Percentiles rank a stretch among this genome's conserved stretches.
Conservation (phyloP, 2,797 vertebrate species). For the Pterois miles region DNA sequence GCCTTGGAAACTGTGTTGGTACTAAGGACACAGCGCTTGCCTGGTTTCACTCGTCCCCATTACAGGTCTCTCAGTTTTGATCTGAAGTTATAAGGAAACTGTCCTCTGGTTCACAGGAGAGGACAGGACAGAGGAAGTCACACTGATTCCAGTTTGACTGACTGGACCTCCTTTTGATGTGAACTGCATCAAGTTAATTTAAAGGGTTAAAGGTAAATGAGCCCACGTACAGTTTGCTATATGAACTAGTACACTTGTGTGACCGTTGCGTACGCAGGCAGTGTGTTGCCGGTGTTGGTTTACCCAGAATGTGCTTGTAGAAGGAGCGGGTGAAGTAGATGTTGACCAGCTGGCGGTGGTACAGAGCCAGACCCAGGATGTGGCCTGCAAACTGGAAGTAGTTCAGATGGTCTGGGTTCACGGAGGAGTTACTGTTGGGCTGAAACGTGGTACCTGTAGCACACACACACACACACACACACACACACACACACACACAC, state of each 20-base stretch:
- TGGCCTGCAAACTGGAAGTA: constrained; percentile 98
- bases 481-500: not conserved
- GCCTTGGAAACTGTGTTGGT: not conserved
- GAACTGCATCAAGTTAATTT: not conserved
- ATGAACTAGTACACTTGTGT: not conserved
- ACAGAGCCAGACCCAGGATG: constrained; percentile 95
- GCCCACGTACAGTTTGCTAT: too few species aligned
- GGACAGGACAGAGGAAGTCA: not conserved
- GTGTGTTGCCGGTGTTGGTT: not conserved
- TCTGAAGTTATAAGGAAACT: not conserved
- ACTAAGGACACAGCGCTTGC: not conserved
- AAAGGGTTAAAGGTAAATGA: not conserved
- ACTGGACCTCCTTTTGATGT: not conserved
- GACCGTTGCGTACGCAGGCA: not conserved
- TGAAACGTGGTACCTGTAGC: constrained; percentile 95
- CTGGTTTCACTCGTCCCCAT: too few species aligned
- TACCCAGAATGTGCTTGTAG: constrained; percentile 99
- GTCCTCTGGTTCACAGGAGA: not conserved
- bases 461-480: not conserved
- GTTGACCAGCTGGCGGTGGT: constrained; percentile 96
- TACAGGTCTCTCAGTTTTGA: too few species aligned
- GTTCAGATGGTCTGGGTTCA: constrained; percentile 98
- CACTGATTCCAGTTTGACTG: not conserved
- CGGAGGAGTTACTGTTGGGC: constrained; percentile 98
- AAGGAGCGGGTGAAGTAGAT: constrained; percentile 99